Conservation (phyloP, 2,797 vertebrate species). For the Sebastes flavidus region DNA sequence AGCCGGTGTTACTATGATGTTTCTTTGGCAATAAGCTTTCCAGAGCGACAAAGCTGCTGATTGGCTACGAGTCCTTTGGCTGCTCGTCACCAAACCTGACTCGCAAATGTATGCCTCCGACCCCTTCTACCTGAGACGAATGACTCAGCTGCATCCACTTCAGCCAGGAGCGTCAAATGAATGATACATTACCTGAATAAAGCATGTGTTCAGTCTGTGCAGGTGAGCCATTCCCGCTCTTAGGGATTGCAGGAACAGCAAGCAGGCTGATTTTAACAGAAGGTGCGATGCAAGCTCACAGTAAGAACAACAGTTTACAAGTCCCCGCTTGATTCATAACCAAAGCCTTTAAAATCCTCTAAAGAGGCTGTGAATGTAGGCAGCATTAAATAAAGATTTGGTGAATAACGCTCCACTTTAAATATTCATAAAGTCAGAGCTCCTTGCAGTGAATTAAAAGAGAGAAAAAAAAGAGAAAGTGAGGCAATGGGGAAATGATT, state of each 20-base stretch:
- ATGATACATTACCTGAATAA: conserved; percentile 68
- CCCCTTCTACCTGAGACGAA: conserved; percentile 43
- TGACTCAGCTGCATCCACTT: conserved; percentile 75
- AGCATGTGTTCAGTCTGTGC: conserved; percentile 45
- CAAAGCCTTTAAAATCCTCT: conserved; percentile 26
- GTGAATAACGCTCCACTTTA: conserved; percentile 49
- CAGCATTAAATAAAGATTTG: conserved; percentile 63
- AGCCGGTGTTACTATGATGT: background rate
- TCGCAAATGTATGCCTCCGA: conserved; percentile 37
- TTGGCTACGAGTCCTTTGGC: conserved; percentile 24
- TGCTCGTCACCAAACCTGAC: conserved; percentile 4
- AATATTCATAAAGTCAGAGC: conserved; percentile 57
- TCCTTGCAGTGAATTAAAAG: conserved; percentile 41
- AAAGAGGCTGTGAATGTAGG: conserved; percentile 41
- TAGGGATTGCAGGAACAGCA: conserved; percentile 30
- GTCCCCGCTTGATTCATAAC: conserved; percentile 33
- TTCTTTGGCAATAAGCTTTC: conserved; percentile 16
- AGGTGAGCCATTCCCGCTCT: conserved; percentile 60
- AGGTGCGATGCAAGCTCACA: background rate
- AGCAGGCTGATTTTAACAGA: conserved; percentile 26
- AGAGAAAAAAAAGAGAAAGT: background rate
- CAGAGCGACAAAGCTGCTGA: conserved; percentile 45
- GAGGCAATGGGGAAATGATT: conserved; percentile 5
- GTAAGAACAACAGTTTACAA: conserved; percentile 49
- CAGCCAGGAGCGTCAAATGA: conserved; percentile 52